Evolutionary conservation across 2,113 vertebrate species (phyloP).

Genomic region (Pelmatolapia mariae): DNA sequence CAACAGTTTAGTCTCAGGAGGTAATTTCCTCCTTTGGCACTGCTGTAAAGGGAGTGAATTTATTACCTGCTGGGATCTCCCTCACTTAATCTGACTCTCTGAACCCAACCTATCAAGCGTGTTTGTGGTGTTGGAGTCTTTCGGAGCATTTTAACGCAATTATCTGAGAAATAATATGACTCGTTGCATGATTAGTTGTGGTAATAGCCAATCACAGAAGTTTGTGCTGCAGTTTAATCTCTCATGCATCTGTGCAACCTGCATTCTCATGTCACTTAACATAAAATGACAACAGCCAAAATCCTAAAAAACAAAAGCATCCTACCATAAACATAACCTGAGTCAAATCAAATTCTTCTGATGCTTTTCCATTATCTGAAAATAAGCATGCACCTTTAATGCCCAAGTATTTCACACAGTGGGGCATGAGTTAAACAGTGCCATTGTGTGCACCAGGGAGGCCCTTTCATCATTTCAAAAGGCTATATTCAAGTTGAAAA

Average conservation of each 20-base stretch:
- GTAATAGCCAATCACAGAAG: background rate
- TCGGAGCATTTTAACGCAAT: background rate
- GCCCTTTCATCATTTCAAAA: background rate
- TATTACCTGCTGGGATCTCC: background rate
- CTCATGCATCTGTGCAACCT: background rate
- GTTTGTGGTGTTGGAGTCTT: background rate
- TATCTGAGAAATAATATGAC: background rate
- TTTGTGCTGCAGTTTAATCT: background rate
- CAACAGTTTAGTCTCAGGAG: background rate
- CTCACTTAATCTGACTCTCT: background rate
- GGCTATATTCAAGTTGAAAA: background rate
- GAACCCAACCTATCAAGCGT: accelerated
- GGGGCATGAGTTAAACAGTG: background rate
- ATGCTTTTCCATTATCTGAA: background rate
- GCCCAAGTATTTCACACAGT: background rate
- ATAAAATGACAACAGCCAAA: background rate
- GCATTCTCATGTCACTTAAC: background rate
- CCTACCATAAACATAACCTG: background rate
- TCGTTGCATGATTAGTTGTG: background rate
- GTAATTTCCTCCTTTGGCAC: background rate
- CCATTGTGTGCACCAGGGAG: background rate
- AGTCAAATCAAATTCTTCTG: background rate
- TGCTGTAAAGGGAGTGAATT: background rate
- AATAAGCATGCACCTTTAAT: background rate
- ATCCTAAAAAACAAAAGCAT: background rate